Evolutionary conservation across 2,888 invertebrate genomes (phyloP).

Genomic region (Zhuqinia jingwanae): DNA sequence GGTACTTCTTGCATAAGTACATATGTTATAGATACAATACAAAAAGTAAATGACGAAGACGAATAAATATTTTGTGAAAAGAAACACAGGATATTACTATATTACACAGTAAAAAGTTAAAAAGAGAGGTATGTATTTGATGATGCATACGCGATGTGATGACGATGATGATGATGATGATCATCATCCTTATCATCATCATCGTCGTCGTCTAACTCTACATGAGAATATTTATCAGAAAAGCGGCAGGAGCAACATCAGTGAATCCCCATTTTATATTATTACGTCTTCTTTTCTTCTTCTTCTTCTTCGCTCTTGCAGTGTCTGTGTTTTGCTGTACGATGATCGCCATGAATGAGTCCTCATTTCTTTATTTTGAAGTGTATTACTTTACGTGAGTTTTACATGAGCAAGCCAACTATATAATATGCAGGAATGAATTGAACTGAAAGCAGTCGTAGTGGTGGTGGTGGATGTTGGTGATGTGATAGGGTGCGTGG

Average conservation of each 20-base stretch:
- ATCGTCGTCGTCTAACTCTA: too few species aligned
- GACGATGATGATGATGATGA: neutral
- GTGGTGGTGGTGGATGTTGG: slow-evolving; percentile 6
- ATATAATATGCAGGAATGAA: neutral
- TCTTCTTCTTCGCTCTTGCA: neutral
- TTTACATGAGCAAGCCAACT: slow-evolving; percentile 25
- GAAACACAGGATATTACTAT: neutral
- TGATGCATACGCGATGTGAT: slow-evolving; percentile 13
- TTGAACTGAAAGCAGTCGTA: slow-evolving; percentile 3
- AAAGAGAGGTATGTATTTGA: neutral
- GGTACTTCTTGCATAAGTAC: neutral
- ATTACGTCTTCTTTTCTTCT: neutral
- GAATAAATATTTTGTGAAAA: neutral
- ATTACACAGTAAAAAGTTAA: neutral
- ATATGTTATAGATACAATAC: neutral
- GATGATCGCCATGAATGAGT: slow-evolving; percentile 57
- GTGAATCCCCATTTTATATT: neutral
- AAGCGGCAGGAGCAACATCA: neutral
- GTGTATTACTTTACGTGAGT: slow-evolving; percentile 38
- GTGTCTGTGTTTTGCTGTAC: neutral
- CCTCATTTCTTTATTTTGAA: slow-evolving; percentile 62
- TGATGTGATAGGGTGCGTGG: slow-evolving; percentile 35
- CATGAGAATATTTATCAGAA: neutral
- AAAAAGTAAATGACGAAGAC: neutral
- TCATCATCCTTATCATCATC: too few species aligned